Percentiles rank a stretch among this genome's conserved stretches.
These are phyloP conservation scores for Yponomeuta evonymella DNA, from an alignment of 2,888 invertebrate species.

Conservation along the genomic window DNA sequence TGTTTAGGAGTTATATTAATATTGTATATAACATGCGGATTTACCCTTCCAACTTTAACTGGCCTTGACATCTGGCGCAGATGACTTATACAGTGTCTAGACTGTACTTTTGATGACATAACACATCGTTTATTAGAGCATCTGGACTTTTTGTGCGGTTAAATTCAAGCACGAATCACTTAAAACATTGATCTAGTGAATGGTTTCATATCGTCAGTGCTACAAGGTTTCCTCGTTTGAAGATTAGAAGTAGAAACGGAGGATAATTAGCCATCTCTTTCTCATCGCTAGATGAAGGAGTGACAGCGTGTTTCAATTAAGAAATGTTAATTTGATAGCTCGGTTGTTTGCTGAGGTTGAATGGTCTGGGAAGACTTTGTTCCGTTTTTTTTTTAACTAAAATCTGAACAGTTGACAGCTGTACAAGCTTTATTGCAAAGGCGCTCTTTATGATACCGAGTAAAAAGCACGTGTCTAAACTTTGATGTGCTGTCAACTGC, in stretches of 20 bases:
- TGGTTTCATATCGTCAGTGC: no score
- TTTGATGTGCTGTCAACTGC: no score
- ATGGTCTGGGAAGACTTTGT: no score
- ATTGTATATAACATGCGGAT: neutral
- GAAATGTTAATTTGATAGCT: conserved; percentile 36
- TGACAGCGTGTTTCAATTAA: conserved; percentile 41
- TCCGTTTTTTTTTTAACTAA: no score
- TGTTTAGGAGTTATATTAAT: neutral
- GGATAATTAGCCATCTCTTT: neutral
- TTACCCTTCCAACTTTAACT: neutral
- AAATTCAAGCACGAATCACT: no score
- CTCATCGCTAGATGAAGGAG: conserved; percentile 14
- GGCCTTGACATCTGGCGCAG: neutral
- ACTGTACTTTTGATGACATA: neutral
- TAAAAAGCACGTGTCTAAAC: no score
- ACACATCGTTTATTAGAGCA: neutral
- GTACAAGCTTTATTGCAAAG: no score
- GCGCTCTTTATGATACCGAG: no score
- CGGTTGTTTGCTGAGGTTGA: conserved; percentile 24
- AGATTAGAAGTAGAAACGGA: conserved; percentile 12
- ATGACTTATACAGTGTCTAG: neutral
- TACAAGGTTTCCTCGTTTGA: neutral
- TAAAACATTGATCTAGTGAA: no score
- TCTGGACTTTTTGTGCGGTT: neutral
- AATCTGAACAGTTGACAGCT: no score